phyloP scores from a whole-genome alignment of 2,888 invertebrate genomes.

The Marronus borbonicus region DNA sequence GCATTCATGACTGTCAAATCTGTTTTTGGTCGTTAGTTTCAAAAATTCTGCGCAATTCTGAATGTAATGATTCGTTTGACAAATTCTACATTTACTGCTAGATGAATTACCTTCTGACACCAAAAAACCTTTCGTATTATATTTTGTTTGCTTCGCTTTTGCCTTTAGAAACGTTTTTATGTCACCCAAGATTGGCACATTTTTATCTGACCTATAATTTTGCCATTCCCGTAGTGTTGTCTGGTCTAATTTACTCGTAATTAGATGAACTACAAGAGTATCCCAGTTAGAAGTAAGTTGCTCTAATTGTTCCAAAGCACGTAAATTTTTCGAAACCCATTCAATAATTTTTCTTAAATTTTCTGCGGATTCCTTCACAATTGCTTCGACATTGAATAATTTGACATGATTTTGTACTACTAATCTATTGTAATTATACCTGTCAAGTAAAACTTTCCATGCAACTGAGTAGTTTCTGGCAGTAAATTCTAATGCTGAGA shows the following conservation, averaged over 20 bases:
- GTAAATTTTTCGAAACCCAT: not conserved
- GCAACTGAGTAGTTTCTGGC: not conserved
- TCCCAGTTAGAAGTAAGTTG: not conserved
- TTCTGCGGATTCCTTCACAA: too few species aligned
- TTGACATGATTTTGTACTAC: not conserved
- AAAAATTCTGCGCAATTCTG: not conserved
- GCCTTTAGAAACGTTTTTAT: too few species aligned
- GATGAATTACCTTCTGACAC: not conserved
- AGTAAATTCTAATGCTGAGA: conserved; percentile 15
- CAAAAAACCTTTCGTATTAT: too few species aligned
- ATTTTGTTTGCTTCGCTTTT: too few species aligned
- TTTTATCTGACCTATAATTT: too few species aligned
- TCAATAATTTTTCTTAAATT: conserved; percentile 9
- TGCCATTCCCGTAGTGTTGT: too few species aligned
- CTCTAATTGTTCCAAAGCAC: conserved; percentile 7
- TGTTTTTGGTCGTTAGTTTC: not conserved
- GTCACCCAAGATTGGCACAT: too few species aligned
- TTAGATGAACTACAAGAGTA: not conserved
- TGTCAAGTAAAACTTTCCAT: not conserved
- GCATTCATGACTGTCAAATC: not conserved
- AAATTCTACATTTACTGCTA: not conserved
- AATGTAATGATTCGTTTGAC: not conserved
- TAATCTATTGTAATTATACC: conserved; percentile 12
- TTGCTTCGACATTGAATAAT: too few species aligned
- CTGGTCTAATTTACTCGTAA: not conserved